Conservation (phyloP, 2,113 vertebrate species). For the Notarius quadriscutis region DNA sequence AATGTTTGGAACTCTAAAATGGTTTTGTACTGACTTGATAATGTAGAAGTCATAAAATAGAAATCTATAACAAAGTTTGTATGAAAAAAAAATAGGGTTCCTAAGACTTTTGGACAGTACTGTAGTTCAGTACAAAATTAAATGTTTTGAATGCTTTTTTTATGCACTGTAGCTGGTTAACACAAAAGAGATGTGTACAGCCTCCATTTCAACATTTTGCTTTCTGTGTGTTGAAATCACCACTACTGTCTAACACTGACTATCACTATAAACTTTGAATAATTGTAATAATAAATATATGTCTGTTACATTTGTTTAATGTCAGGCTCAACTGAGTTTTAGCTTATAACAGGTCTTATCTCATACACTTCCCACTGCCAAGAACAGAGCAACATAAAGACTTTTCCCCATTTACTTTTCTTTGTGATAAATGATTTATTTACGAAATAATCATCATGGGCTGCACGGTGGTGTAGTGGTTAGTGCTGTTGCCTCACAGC, state of each 20-base stretch:
- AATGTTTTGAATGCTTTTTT: not conserved
- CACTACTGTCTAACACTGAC: not conserved
- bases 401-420: not conserved
- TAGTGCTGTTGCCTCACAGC: too few relatives aligned
- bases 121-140: not conserved
- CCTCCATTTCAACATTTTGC: not conserved
- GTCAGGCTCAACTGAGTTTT: not conserved
- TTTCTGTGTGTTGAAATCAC: not conserved
- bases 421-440: not conserved
- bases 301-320: conserved; percentile 45
- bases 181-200: not conserved
- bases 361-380: not conserved
- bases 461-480: too few relatives aligned
- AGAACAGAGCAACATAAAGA: not conserved
- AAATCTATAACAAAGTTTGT: too few relatives aligned
- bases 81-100: too few relatives aligned
- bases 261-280: not conserved
- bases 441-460: too few relatives aligned
- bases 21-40: too few relatives aligned
- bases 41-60: too few relatives aligned
- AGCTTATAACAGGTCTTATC: not conserved
- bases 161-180: not conserved
- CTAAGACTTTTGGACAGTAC: too few relatives aligned
- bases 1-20: too few relatives aligned
- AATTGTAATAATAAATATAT: conserved; percentile 23